phyloP scores from a whole-genome alignment of 2,797 vertebrate species.

The Pogonophryne albipinna region DNA sequence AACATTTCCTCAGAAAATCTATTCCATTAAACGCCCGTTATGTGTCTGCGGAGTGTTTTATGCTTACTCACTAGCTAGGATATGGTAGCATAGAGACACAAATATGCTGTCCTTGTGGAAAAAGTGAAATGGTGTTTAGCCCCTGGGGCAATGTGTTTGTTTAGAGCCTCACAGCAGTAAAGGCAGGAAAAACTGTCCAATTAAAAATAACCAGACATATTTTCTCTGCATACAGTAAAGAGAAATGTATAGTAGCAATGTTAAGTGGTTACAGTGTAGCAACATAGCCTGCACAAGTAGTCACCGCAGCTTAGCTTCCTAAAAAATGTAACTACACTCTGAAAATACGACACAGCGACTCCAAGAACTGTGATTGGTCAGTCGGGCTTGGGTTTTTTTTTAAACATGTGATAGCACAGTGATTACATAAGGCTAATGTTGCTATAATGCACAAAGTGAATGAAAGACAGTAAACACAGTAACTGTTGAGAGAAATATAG shows the following conservation, averaged over 20 bases:
- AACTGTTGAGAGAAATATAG: not conserved
- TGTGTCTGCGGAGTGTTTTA: constrained; percentile 44
- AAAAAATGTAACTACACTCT: not conserved
- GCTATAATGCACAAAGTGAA: not conserved
- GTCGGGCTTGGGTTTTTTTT: not conserved
- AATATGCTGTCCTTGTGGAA: constrained; percentile 4
- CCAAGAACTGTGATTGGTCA: not conserved
- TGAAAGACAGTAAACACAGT: not conserved
- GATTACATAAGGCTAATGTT: not conserved
- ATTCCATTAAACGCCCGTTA: constrained; percentile 64
- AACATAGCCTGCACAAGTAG: not conserved
- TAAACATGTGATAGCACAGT: too few species aligned
- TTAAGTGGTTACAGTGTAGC: too few species aligned
- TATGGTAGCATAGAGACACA: constrained; percentile 16
- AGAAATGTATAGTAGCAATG: too few species aligned
- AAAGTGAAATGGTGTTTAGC: not conserved
- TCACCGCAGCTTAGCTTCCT: not conserved
- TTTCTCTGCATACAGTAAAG: not conserved
- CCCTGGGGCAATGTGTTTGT: not conserved
- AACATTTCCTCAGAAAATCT: constrained; percentile 69
- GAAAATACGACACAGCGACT: not conserved
- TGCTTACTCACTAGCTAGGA: constrained; percentile 32
- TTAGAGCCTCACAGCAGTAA: not conserved
- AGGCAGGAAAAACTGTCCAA: not conserved
- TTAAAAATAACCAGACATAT: not conserved